Base-by-base conservation (phyloP, 2,888 invertebrate genomes). In the Hyalella azteca region DNA sequence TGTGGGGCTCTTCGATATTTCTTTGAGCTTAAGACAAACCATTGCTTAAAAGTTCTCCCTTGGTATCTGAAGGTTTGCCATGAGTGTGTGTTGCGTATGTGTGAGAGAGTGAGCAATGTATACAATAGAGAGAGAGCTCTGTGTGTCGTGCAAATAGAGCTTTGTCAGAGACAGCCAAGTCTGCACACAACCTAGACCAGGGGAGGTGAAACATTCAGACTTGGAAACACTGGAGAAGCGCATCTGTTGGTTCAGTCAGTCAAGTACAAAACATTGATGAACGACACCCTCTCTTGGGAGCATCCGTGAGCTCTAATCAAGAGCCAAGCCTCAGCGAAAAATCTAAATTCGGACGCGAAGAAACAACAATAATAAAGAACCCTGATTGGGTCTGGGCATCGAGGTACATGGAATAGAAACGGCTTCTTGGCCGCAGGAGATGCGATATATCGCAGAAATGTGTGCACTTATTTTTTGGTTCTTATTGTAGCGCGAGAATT, bases 241-340 rank as follows among this genome's bases (percentile, higher is more conserved):
- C 15, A 9, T 11, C 36, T 66, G 13, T 9, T 29, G 66, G 29
- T 36, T 36, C 66, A 22, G 19, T 19, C 29, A 66, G 66, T 66
- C 66, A 66, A 11, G 29, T 66, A 66, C 66, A 66, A 66, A 66
- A 66, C 66, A 66, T 66, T 66, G 66, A 66, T 66, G 66, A 15
- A 15, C 36, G 39, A 66, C 36, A 66, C 4, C 66, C 66, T 66
- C 66, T 29, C 39, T 5, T 29, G 66, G 66, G 36, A 15, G 36
- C 7, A 66, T 7, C 66, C n/a, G n/a, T n/a, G n/a, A n/a, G n/a
- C n/a, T n/a, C n/a, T n/a, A n/a, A n/a, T n/a, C n/a, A n/a, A n/a
- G n/a, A n/a, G n/a, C n/a, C n/a, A n/a, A n/a, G n/a, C n/a, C n/a
- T n/a, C n/a, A n/a, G n/a, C n/a, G n/a, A n/a, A n/a, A n/a, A n/a